Base-by-base conservation (phyloP, 1,140 invertebrate species). In the Mycetomoellerius zeteki region DNA sequence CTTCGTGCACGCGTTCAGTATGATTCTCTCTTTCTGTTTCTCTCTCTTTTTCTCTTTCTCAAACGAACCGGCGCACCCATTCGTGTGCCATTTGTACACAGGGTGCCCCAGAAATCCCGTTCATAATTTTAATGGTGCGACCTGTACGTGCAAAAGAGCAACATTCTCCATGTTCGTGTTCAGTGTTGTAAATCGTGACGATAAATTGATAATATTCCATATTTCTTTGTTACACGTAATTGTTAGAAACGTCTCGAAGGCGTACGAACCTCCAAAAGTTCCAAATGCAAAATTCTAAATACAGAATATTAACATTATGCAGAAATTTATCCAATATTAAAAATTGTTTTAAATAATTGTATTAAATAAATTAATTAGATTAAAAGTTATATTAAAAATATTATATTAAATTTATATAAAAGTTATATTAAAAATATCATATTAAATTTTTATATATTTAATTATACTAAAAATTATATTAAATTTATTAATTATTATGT, bases 11-110 rank as follows among this genome's bases (percentile, higher is more conserved):
- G 67, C 16, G 54, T 12, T 50, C 76, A 10, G 19, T 37, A 37
- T 37, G 33, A 37, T 37, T 37, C 33, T 37, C 33, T 37, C 7
- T 47, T 37, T 21, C 64, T 67, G 2, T 37, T 16, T n/a, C 10
- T 21, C 24, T 54, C 71, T 21, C 43, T 52, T 19, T 52, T 21
- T 54, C n/a, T 62, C 56, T 8, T 14, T 33, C 54, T 73, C 69
- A 69, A 43, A 50, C 80, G 80, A 71, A 75, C 80, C 58, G 80
- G 69, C 80, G 80, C 80, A 50, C 69, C 80, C 80, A 84, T 84
- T 73, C 67, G 67, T 60, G 54, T 37, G 52, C 69, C 80, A 75
- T 75, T 84, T 84, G 37, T 84, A 75, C 33, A 84, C 21, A 75
- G 80, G 80, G 33, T 60, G 69, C 21, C 19, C 80, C 37, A 73